These are phyloP conservation scores for Sebastes oblongus DNA, from an alignment of 2,797 vertebrate genomes.

Conservation along the genomic window DNA sequence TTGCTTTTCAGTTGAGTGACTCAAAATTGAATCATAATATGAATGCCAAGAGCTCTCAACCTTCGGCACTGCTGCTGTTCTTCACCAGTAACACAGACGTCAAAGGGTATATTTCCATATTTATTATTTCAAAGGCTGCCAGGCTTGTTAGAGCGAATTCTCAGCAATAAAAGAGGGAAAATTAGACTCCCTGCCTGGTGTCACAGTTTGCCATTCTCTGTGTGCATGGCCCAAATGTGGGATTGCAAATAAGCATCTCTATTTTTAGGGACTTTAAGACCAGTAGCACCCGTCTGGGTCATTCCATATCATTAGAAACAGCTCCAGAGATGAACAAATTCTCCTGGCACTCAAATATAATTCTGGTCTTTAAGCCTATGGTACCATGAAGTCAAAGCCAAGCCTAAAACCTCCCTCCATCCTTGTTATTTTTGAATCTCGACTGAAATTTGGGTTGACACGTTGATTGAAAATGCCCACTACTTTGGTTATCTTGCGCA, in stretches of 20 bases:
- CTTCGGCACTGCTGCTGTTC: neutral
- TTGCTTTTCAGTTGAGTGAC: neutral
- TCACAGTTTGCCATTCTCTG: conserved; percentile 58
- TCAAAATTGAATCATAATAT: conserved; percentile 8
- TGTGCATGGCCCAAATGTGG: conserved; percentile 50
- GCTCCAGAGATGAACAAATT: conserved; percentile 64
- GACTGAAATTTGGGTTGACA: conserved; percentile 60
- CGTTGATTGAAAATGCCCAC: conserved; percentile 61
- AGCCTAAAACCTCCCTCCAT: conserved; percentile 57
- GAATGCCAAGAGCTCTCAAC: conserved; percentile 3
- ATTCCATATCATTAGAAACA: conserved; percentile 71
- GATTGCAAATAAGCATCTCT: conserved; percentile 68
- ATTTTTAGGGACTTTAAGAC: conserved; percentile 62
- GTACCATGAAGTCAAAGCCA: conserved; percentile 60
- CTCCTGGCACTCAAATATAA: conserved; percentile 55
- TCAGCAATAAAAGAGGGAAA: conserved; percentile 55
- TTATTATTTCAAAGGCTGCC: conserved; percentile 47
- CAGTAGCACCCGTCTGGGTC: conserved; percentile 58
- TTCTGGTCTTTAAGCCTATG: conserved; percentile 55
- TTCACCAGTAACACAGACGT: conserved; percentile 6
- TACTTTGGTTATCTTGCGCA: conserved; percentile 62
- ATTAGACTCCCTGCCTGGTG: conserved; percentile 53
- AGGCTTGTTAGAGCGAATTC: conserved; percentile 51
- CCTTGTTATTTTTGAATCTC: conserved; percentile 63
- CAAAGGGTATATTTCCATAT: conserved; percentile 44